Evolutionary conservation across 2,888 invertebrate genomes (phyloP), one percentile per base, ranked within the genome.

Genomic region (Branchipolynoe longqiensis): DNA sequence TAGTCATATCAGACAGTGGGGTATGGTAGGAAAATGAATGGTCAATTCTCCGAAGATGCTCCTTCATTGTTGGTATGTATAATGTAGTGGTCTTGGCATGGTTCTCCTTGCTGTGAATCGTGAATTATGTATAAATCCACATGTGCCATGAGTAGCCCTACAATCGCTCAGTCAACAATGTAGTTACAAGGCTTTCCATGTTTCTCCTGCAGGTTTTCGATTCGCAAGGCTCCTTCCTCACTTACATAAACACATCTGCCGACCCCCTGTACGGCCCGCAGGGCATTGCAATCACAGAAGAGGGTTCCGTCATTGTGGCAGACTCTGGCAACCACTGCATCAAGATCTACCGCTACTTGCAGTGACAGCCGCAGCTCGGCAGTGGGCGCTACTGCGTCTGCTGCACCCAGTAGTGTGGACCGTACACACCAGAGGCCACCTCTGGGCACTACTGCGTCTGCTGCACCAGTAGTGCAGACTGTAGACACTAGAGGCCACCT

Each of bases 261-360:
- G 94, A 94, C 87, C 94, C 94, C 0, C 91, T 95, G 58, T 95
- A 95, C 89, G 95, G 95, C 1, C 95, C 95, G 2, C 95, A 95
- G 90, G 95, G 95, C 14, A 90, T 95, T 74, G 92, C 94, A 4
- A 91, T 95, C 59, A 94, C 94, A 14, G 89, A 92, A 2, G 94
- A 94, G 82, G 94, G 94, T 1, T 92, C 94, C 85, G 93, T 95
- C 25, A 94, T 94, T 31, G 95, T 95, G 12, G 94, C 95, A 0
- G 95, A 95, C 90, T 94, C 95, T 1, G 95, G 95, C 59, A 95
- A 95, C 90, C 95, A 95, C 90, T 95, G 95, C 90, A 93, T 94
- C 88, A 95, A 95, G 90, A 91, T 95, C 81, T 95, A 94, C 90
- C 94, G 94, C 88, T 94, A 95, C 78, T 78, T 84, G 40, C 84